Conservation (phyloP, 2,888 invertebrate genomes). For the Dryomyza anilis region DNA sequence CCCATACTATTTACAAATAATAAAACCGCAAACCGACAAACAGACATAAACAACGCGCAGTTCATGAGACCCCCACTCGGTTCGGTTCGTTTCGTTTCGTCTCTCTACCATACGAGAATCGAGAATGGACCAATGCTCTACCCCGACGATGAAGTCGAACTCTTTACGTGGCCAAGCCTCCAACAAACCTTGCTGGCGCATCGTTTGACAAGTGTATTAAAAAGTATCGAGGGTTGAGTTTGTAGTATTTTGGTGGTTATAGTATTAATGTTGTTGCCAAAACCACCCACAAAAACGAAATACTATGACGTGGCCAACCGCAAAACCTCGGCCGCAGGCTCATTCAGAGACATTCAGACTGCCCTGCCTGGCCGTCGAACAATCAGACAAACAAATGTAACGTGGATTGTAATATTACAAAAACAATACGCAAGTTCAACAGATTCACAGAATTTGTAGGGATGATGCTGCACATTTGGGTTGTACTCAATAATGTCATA, state of each 20-base stretch:
- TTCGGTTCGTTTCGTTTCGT: background rate
- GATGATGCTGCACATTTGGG: no score
- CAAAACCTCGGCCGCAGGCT: constrained; percentile 50
- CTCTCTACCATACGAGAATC: background rate
- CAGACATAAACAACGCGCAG: background rate
- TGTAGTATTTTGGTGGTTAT: background rate
- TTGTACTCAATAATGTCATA: no score
- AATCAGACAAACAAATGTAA: background rate
- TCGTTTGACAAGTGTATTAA: constrained; percentile 6
- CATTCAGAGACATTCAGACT: constrained; percentile 2
- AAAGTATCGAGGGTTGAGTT: constrained; percentile 11
- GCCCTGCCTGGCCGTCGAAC: background rate
- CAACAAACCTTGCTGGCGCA: background rate
- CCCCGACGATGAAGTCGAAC: no score
- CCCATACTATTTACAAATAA: constrained; percentile 44
- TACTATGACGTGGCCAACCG: constrained; percentile 39
- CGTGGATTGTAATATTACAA: no score
- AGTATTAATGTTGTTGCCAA: constrained; percentile 5
- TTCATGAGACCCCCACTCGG: background rate
- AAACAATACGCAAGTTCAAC: no score
- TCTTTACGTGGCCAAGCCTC: background rate
- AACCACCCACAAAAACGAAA: constrained; percentile 26
- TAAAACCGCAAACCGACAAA: constrained; percentile 39
- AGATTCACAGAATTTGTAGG: no score
- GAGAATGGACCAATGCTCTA: background rate